These are phyloP conservation scores for Hydropotes inermis DNA, from an alignment of 2,113 vertebrate species.

Conservation along the genomic window DNA sequence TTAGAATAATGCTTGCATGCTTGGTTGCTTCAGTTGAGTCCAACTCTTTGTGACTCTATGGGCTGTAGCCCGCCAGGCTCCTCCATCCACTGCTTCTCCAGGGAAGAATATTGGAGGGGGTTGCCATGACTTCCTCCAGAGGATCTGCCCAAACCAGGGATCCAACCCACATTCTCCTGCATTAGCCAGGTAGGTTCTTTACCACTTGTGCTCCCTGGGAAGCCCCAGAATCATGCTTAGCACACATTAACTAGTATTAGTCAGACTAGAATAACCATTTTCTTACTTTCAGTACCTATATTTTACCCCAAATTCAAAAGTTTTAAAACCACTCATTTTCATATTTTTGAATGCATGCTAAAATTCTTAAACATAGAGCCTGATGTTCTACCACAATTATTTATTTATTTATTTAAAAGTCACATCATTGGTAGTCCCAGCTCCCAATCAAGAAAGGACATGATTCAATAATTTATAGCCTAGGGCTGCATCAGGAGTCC, in stretches of 20 bases:
- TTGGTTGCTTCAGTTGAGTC: neutral
- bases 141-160: neutral
- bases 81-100: neutral
- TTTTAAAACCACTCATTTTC: conserved; percentile 50
- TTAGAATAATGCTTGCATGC: neutral
- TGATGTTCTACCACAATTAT: neutral
- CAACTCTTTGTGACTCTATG: neutral
- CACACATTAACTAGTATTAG: neutral
- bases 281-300: conserved; percentile 23
- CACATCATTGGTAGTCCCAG: neutral
- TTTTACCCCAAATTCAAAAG: neutral
- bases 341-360: conserved; percentile 1
- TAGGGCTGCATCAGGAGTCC: neutral
- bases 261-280: conserved; percentile 11
- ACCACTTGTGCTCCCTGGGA: neutral
- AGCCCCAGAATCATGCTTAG: neutral
- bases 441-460: conserved; percentile 10
- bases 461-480: conserved; percentile 36
- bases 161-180: neutral
- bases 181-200: neutral
- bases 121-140: neutral
- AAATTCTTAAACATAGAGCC: conserved; percentile 45
- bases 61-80: neutral
- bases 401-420: neutral
- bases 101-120: neutral